Evolutionary conservation across 1,140 invertebrate genomes (phyloP), one percentile per base, ranked within the genome.

Genomic region (Calephelis virginiensis): DNA sequence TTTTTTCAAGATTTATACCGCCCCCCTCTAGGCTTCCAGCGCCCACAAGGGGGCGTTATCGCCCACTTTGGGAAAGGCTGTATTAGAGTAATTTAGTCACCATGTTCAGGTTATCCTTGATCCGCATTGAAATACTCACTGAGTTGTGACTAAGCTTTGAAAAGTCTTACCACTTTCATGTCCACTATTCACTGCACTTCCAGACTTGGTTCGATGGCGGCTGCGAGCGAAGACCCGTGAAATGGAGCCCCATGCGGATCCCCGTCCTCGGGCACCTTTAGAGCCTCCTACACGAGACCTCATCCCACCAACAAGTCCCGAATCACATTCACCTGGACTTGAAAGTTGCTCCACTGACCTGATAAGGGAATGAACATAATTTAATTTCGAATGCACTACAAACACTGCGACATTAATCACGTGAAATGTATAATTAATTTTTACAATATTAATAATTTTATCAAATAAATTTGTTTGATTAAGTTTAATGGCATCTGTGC

Each of bases 161-260:
- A 59, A 59, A n/a, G 1, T 59, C 48, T 9, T 61, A 91, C 89
- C 87, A 63, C 87, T 91, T 66, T 91, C 89, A 64, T 90, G 89
- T 60, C 89, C 89, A 69, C 87, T 91, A 40, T 71, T 72, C 5
- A 76, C 77, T 1, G 88, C 86, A 13, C 85, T 89, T 47, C 89
- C 89, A 9, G 93, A 92, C 78, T 94, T 94, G 75, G 96, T 96
- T 83, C 96, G 93, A 82, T 97, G 96, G 67, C 96, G 93, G 63
- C 95, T 96, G 9, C 97, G 91, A 0, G 96, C 96, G 83, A 98
- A 98, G 9, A 98, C 97, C 72, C 96, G 92, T 0, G 95, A 96
- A 76, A 97, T 97, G 75, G 95, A 96, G 56, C 95, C 95, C 96
- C 96, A 97, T 0, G 95, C 93, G 10, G 93, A 93, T 2, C 94